These are phyloP conservation scores for Campylomormyrus numenius DNA, from an alignment of 2,113 vertebrate genomes.

Conservation along the genomic window DNA sequence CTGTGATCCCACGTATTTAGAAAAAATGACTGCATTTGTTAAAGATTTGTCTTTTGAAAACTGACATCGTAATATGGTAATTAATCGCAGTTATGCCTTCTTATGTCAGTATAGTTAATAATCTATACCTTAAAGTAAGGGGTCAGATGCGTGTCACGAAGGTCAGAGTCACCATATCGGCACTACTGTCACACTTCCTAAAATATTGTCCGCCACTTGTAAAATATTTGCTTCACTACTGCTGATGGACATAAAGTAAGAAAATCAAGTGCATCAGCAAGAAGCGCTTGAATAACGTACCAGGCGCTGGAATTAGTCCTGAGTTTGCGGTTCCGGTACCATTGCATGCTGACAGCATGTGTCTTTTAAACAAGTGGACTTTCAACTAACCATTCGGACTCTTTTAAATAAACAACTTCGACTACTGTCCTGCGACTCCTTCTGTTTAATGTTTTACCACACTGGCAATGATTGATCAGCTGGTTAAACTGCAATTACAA, in stretches of 20 bases:
- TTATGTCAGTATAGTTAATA: not conserved
- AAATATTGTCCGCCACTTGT: not conserved
- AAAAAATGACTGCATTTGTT: not conserved
- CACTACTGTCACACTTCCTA: not conserved
- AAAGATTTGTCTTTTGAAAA: not conserved
- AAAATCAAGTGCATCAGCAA: not conserved
- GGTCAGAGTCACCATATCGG: not conserved
- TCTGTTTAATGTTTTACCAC: not conserved
- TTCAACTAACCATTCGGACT: not conserved
- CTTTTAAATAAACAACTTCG: not conserved
- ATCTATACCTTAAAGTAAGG: not conserved
- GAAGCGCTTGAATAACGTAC: not conserved
- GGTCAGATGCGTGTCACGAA: not conserved
- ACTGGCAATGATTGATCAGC: not conserved
- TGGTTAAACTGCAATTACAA: not conserved
- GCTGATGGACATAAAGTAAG: not conserved
- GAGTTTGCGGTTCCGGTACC: not conserved
- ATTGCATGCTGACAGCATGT: not conserved
- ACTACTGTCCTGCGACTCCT: too few species aligned
- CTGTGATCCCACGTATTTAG: not conserved
- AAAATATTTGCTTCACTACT: not conserved
- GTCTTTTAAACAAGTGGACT: not conserved
- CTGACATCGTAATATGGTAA: not conserved
- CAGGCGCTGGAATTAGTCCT: not conserved
- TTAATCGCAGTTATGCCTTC: not conserved